These are phyloP conservation scores for Podarcis siculus DNA, from an alignment of 2,797 vertebrate species.

Conservation along the genomic window DNA sequence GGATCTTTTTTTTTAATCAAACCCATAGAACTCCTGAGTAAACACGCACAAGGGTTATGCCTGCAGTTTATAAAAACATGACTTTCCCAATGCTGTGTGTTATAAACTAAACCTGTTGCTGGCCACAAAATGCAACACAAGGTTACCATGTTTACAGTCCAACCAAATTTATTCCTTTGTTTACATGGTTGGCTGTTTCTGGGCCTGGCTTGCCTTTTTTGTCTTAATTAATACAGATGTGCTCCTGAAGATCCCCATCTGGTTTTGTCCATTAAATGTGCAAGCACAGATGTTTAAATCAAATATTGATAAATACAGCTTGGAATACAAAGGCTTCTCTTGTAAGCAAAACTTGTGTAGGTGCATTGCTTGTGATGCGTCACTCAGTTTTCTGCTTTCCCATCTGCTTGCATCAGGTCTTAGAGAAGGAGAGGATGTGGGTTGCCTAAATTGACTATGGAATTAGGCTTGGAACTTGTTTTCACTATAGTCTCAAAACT, in stretches of 20 bases:
- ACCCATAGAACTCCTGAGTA: not conserved
- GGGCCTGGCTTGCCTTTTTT: slow-evolving; percentile 55
- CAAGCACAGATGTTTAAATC: slow-evolving; percentile 67
- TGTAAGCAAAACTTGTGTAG: slow-evolving; percentile 53
- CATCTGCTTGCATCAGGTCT: slow-evolving; percentile 4
- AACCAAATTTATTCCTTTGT: slow-evolving; percentile 54
- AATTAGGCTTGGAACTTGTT: not conserved
- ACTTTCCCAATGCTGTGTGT: slow-evolving; percentile 31
- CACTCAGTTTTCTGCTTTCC: slow-evolving; percentile 24
- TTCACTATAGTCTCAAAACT: not conserved
- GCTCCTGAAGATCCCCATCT: slow-evolving; percentile 65
- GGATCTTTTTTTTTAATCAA: not conserved
- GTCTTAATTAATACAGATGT: slow-evolving; percentile 72
- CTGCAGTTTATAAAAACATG: not conserved
- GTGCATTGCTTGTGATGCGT: slow-evolving; percentile 27
- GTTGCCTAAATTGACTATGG: slow-evolving; percentile 6
- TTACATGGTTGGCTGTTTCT: slow-evolving; percentile 50
- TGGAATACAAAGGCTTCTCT: slow-evolving; percentile 67
- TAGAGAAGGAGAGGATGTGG: not conserved
- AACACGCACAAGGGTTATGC: not conserved
- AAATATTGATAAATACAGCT: slow-evolving; percentile 75
- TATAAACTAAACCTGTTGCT: slow-evolving; percentile 36
- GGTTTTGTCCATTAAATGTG: slow-evolving; percentile 65
- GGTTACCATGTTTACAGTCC: slow-evolving; percentile 11
- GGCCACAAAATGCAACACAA: not conserved